Evolutionary conservation across 2,113 vertebrate species (phyloP), one percentile per base, ranked within the genome.

Genomic region (Centrocercus urophasianus): DNA sequence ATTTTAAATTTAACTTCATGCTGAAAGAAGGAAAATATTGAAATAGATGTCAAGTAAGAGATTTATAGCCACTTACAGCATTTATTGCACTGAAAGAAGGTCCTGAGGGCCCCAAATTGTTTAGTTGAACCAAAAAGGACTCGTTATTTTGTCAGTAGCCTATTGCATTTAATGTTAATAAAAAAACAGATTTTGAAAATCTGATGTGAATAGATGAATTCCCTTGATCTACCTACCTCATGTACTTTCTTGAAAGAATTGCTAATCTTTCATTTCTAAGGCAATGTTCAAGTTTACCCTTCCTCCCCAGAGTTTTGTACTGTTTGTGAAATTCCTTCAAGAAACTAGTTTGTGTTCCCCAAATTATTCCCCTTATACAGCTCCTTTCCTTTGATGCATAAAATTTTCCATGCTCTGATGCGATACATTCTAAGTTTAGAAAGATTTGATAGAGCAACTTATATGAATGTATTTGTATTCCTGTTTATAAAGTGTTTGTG

Each of bases 181-280:
- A 76, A 90, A 83, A 2, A 92, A 75, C 13, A 54, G 30, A 54
- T 65, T 87, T 48, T 83, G 69, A 93, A 89, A 16, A 70, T 25
- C 13, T 83, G 22, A 69, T 89, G 63, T 30, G 89, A 89, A 74
- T 74, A 80, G 72, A 92, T 34, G 48, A 79, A 83, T 93, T 89
- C 57, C 56, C 82, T 91, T 73, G 56, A 80, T 89, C 78, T 65
- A 48, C 18, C 32, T 83, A 36, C 4, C 21, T n/a, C 50, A 87
- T 34, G 10, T 48, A 59, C 27, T 69, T 65, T 64, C 60, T 69
- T 91, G 64, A 84, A 69, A 79, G 47, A 93, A 84, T 3, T 90
- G 66, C 60, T 84, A 56, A 95, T 81, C 36, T 94, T 93, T 91
- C 64, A 63, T 17, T 93, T 93, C 32, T 72, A 83, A 13, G 21